Evolutionary conservation across 2,888 invertebrate species (phyloP), one percentile per base, ranked within the genome.

Genomic region (Pseudococcus longispinus): DNA sequence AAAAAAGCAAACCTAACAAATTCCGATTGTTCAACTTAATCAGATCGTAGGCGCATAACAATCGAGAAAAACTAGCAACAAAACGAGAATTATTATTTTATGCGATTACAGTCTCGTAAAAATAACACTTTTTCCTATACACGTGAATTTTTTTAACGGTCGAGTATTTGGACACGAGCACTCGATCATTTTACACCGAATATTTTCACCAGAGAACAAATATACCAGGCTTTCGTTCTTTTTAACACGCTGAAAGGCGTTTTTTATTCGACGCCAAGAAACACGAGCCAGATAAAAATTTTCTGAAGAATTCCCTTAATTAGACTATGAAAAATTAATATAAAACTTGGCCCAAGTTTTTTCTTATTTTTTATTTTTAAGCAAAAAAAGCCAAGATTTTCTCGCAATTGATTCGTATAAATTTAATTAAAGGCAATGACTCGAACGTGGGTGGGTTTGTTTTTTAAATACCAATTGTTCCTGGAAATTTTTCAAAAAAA

Each of bases 111-210:
- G 60, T 60, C 60, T 65, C 65, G 65, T 65, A 65, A 65, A 65
- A 65, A 55, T 20, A 55, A 65, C 60, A 65, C 26, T 26, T 26
- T 65, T 65, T 65, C 26, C 65, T 26, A 65, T 15, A 65, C 65
- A 65, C 65, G 65, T 65, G 65, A 65, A 65, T 65, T 65, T 37
- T n/a, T 65, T 65, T 65, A 65, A 65, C 20, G 65, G 65, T 26
- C 23, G 23, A 65, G 15, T 65, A 26, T 26, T 26, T 65, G 20
- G n/a, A 55, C 65, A 26, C 23, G 26, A 65, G 26, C 65, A 26
- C 15, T 26, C 65, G 65, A 65, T 65, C 65, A 65, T 51, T 51
- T 51, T 8, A 26, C 65, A 26, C 26, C 65, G 26, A 65, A 65
- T 65, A 65, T 65, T 65, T 65, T 2, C 23, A 20, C 26, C 13